phyloP scores from a whole-genome alignment of 2,888 invertebrate species.

The Epinotia nisella region DNA sequence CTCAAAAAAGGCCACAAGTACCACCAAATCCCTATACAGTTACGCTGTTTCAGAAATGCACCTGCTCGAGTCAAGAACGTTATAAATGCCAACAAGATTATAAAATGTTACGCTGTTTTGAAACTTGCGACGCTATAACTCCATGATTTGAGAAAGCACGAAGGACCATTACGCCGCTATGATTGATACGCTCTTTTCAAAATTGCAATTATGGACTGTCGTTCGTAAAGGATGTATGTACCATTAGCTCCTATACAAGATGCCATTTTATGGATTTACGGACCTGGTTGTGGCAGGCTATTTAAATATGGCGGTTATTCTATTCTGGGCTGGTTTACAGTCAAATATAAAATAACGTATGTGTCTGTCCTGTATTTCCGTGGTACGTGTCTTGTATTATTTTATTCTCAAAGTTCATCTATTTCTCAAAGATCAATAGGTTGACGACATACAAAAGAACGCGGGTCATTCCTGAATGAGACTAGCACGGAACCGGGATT shows the following conservation, averaged over 20 bases:
- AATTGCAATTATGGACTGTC: too few relatives aligned
- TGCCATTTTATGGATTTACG: neutral
- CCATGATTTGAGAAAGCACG: neutral
- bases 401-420: too few relatives aligned
- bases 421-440: too few relatives aligned
- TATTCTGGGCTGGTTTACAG: conserved; percentile 6
- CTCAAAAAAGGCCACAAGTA: neutral
- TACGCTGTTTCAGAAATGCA: neutral
- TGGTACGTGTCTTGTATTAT: neutral
- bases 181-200: too few relatives aligned
- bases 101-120: neutral
- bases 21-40: neutral
- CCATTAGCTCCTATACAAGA: neutral
- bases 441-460: too few relatives aligned
- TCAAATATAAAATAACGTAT: neutral
- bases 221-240: neutral
- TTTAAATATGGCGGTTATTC: conserved; percentile 14
- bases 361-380: neutral
- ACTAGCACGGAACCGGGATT: too few relatives aligned
- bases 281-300: neutral
- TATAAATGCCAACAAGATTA: neutral
- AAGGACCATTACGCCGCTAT: too few relatives aligned
- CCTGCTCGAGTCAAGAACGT: neutral
- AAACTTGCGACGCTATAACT: neutral
- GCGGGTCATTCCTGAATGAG: too few relatives aligned